Evolutionary conservation across 1,140 invertebrate species (phyloP).

Genomic region (Brachionus koreanus): DNA sequence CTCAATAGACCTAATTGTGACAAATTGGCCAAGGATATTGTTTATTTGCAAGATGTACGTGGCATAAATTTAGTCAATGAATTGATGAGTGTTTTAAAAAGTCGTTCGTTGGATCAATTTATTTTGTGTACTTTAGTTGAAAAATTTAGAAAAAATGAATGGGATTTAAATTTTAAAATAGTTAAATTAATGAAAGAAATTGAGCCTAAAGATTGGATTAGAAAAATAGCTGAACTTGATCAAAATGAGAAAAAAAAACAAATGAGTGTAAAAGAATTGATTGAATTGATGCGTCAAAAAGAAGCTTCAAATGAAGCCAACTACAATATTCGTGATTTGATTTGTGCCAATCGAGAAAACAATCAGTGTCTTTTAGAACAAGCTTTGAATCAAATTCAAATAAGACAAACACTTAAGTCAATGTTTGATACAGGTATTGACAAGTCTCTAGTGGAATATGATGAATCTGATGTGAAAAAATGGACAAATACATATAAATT

Average conservation of each 20-base stretch:
- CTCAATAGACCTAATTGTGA: background rate
- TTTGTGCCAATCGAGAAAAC: background rate
- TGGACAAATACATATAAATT: background rate
- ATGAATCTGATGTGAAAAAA: background rate
- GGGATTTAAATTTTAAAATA: background rate
- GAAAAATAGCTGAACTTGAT: background rate
- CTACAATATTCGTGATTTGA: background rate
- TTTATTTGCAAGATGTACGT: background rate
- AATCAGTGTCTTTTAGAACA: background rate
- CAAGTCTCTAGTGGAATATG: background rate
- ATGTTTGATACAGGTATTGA: background rate
- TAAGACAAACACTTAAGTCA: background rate
- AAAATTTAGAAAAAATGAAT: background rate
- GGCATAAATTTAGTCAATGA: background rate
- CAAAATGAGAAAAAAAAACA: background rate
- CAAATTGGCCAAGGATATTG: background rate
- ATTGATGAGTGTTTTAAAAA: background rate
- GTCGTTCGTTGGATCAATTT: background rate
- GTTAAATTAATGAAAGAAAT: slow-evolving; percentile 1
- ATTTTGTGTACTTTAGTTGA: background rate
- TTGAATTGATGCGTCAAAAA: slow-evolving; percentile 15
- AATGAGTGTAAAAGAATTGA: background rate
- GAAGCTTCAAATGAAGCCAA: background rate
- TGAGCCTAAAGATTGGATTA: background rate
- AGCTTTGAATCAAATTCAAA: background rate